Evolutionary conservation across 2,797 vertebrate genomes (phyloP).

Genomic region (Lepus townsendii): DNA sequence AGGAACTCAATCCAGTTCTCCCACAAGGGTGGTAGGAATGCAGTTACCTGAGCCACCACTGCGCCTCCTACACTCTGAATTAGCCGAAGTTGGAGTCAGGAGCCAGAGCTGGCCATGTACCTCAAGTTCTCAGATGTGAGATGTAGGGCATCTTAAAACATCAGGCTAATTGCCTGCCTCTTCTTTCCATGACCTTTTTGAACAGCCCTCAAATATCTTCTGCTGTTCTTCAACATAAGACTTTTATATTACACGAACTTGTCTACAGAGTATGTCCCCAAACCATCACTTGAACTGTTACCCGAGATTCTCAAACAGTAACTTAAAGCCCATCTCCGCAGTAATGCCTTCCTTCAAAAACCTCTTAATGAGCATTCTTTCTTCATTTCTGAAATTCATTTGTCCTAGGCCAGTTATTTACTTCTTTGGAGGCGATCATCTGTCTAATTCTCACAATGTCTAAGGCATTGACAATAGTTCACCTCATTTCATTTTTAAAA

Average conservation of each 20-base stretch:
- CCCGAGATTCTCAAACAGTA: background rate
- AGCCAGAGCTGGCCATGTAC: too few relatives aligned
- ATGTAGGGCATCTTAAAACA: too few relatives aligned
- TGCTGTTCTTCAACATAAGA: background rate
- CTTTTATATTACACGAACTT: background rate
- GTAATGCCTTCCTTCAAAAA: constrained; percentile 24
- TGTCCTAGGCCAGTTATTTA: background rate
- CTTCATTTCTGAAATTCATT: background rate
- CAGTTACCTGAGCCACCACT: too few relatives aligned
- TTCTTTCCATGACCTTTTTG: too few relatives aligned
- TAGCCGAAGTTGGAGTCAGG: too few relatives aligned
- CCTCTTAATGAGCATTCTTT: background rate
- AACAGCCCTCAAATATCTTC: background rate
- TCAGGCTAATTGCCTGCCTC: too few relatives aligned
- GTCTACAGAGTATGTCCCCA: background rate
- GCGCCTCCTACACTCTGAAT: too few relatives aligned
- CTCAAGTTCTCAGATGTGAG: too few relatives aligned
- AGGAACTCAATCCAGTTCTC: too few relatives aligned
- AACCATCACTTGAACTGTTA: background rate
- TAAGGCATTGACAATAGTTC: constrained; percentile 46
- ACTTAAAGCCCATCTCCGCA: background rate
- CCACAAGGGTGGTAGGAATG: too few relatives aligned
- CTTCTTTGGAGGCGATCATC: background rate
- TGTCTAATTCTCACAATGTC: constrained; percentile 42
- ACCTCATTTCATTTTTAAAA: constrained; percentile 60